Evolutionary conservation across 2,113 vertebrate species (phyloP).

Genomic region (Mungos mungo): DNA sequence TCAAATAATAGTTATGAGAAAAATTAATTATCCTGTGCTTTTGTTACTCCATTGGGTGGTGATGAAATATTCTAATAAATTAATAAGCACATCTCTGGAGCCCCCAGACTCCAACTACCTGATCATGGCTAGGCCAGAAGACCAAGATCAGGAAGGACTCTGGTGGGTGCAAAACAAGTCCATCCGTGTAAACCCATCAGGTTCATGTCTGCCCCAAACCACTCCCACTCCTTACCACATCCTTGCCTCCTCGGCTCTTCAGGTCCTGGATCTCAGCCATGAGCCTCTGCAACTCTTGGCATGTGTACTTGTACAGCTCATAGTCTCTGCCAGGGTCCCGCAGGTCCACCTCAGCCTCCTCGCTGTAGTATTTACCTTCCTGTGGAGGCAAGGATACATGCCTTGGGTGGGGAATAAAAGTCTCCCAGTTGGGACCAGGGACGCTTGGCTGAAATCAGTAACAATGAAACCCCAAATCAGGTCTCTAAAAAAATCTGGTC

Average conservation of each 20-base stretch:
- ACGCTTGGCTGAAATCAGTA: background rate
- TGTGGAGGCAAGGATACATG: constrained; percentile 68
- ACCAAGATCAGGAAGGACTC: background rate
- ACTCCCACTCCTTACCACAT: constrained; percentile 86
- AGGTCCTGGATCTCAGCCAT: constrained; percentile 98
- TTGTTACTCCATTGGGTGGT: background rate
- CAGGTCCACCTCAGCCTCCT: constrained; percentile 94
- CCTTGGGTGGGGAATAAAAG: background rate
- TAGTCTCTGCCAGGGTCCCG: constrained; percentile 94
- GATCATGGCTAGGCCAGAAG: background rate
- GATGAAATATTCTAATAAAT: background rate
- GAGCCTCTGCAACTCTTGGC: constrained; percentile 91
- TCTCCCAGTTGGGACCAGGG: background rate
- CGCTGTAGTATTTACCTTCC: constrained; percentile 93
- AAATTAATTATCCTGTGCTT: background rate
- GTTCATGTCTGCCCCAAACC: accelerated
- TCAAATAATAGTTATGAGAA: background rate
- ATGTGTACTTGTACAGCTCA: constrained; percentile 92
- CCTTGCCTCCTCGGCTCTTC: constrained; percentile 93
- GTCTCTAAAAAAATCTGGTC: background rate
- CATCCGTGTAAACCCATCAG: background rate
- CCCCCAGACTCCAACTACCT: background rate
- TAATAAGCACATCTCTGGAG: background rate
- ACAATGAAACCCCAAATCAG: background rate
- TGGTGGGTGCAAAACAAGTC: background rate